phyloP scores from a whole-genome alignment of 30 jellyfish, hydroid and myxozoan genomes.

The Pseudorhiza aurosa region DNA sequence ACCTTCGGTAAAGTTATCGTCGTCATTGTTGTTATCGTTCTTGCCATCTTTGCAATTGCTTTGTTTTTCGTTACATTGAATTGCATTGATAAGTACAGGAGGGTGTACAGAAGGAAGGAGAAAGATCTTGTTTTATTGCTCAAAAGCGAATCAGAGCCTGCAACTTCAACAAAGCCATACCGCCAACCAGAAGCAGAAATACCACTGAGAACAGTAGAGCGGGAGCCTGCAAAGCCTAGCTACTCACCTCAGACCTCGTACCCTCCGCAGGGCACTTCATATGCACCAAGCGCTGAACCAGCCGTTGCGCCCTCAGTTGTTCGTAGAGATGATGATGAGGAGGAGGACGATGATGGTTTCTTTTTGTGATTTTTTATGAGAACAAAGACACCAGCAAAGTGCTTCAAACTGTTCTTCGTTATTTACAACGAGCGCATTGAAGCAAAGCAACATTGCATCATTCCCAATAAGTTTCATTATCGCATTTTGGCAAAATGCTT shows the following conservation, averaged over 20 bases:
- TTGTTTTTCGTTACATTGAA: constrained; percentile 38
- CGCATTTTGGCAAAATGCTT: too few relatives aligned
- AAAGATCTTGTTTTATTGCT: constrained; percentile 1
- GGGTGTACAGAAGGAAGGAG: constrained; percentile 15
- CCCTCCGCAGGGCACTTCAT: constrained; percentile 1
- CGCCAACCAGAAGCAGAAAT: constrained; percentile 16
- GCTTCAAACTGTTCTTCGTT: too few relatives aligned
- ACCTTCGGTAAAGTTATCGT: constrained; percentile 40
- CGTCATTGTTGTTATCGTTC: constrained; percentile 42
- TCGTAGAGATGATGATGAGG: too few relatives aligned
- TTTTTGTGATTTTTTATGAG: constrained; percentile 8
- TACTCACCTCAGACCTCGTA: constrained; percentile 28
- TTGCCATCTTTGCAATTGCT: constrained; percentile 44
- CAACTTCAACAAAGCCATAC: background rate
- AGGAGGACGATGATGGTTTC: constrained; percentile 46
- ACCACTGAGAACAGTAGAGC: constrained; percentile 2
- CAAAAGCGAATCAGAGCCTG: background rate
- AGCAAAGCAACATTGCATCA: too few relatives aligned
- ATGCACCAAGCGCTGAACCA: constrained; percentile 50
- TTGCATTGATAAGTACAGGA: constrained; percentile 31
- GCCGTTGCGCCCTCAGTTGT: constrained; percentile 13
- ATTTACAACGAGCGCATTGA: too few relatives aligned
- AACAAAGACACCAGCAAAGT: too few relatives aligned
- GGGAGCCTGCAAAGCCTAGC: background rate
- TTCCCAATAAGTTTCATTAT: too few relatives aligned